Conservation (phyloP, 2,888 invertebrate genomes). For the Eupelmus urozonus region DNA sequence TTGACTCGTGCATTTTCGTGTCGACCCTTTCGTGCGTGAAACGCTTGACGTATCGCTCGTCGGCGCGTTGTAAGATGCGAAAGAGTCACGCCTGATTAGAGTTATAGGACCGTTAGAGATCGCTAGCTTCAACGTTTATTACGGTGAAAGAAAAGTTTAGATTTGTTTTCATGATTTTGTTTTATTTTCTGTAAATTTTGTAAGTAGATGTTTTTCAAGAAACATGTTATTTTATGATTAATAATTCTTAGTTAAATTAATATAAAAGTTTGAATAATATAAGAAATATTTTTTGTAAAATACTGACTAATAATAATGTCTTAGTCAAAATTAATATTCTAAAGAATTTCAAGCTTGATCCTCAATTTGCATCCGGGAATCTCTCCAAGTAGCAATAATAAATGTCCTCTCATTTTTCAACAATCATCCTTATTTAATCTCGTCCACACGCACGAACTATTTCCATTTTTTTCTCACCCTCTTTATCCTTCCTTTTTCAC, state of each 20-base stretch:
- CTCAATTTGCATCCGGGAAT: not conserved
- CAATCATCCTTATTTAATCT: slow-evolving; percentile 8
- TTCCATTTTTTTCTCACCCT: slow-evolving; percentile 40
- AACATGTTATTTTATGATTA: no score
- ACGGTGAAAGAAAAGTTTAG: slow-evolving; percentile 2
- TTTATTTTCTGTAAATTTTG: no score
- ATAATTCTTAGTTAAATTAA: no score
- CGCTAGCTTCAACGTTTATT: slow-evolving; percentile 14
- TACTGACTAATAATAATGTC: no score
- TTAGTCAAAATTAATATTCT: no score
- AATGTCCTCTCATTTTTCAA: slow-evolving; percentile 23
- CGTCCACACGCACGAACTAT: not conserved
- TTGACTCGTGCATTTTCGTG: not conserved
- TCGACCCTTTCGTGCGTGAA: slow-evolving; percentile 1
- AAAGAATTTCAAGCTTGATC: no score
- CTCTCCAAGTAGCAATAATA: not conserved
- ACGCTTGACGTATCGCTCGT: slow-evolving; percentile 36
- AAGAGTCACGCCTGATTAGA: slow-evolving; percentile 57
- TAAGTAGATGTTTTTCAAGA: no score
- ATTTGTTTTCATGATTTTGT: no score
- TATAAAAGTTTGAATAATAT: no score
- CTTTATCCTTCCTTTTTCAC: not conserved
- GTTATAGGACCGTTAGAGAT: slow-evolving; percentile 51
- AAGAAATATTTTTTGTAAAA: no score
- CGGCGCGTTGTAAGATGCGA: slow-evolving; percentile 15